These are phyloP conservation scores for Tribolium madens DNA, from an alignment of 1,140 invertebrate genomes.

Conservation along the genomic window DNA sequence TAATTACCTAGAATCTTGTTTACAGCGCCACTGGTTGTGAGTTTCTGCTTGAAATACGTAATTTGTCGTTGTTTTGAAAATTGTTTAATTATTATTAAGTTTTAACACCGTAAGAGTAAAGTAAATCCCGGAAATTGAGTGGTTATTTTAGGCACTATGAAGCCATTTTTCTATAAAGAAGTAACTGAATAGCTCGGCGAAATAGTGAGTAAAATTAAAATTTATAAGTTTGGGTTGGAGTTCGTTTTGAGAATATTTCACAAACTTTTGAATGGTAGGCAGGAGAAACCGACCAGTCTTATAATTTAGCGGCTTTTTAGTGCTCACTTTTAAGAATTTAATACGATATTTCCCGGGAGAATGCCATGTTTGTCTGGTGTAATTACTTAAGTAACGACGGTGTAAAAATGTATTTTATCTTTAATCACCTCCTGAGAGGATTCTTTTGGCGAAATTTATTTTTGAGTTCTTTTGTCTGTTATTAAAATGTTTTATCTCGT, in stretches of 20 bases:
- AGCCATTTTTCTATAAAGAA: too few species aligned
- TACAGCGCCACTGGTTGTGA: too few species aligned
- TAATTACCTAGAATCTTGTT: too few species aligned
- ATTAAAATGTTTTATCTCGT: conserved; percentile 12
- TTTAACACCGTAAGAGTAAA: too few species aligned
- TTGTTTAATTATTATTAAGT: too few species aligned
- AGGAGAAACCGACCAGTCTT: not conserved
- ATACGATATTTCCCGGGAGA: not conserved
- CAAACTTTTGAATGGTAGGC: not conserved
- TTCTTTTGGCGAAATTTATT: conserved; percentile 7
- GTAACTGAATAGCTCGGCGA: not conserved
- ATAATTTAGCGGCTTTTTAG: conserved; percentile 23
- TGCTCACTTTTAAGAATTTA: not conserved
- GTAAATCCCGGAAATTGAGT: too few species aligned
- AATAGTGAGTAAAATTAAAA: conserved; percentile 11
- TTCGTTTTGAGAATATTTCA: conserved; percentile 15
- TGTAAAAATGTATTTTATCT: conserved; percentile 19
- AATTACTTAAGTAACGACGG: conserved; percentile 16
- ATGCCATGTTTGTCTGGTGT: not conserved
- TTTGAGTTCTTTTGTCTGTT: not conserved
- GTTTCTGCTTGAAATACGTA: too few species aligned
- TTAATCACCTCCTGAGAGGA: not conserved
- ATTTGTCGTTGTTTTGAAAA: too few species aligned
- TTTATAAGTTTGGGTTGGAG: conserved; percentile 9
- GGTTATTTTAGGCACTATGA: too few species aligned